Evolutionary conservation across 2,888 invertebrate species (phyloP).

Genomic region (Chesias legatella): DNA sequence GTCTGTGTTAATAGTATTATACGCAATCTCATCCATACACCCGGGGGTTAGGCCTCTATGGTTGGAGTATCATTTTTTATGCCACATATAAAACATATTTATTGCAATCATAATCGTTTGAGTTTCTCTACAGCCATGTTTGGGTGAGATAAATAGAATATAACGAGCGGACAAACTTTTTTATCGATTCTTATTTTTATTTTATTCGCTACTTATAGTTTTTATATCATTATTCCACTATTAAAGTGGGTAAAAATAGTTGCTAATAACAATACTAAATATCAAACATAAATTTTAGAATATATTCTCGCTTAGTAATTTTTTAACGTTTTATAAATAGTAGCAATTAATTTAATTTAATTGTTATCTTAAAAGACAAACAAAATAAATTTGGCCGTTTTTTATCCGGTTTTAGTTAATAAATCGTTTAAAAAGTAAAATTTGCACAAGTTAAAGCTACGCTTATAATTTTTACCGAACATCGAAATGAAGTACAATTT

Average conservation of each 20-base stretch:
- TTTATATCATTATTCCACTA: constrained; percentile 20
- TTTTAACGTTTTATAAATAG: no score
- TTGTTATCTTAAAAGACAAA: no score
- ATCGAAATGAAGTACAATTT: constrained; percentile 48
- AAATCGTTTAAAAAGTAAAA: not conserved
- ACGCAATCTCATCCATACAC: constrained; percentile 80
- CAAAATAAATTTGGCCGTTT: no score
- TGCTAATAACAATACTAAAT: not conserved
- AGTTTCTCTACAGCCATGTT: constrained; percentile 70
- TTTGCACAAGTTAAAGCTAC: constrained; percentile 3
- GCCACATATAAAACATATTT: constrained; percentile 80
- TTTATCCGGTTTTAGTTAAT: no score
- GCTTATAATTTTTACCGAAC: constrained; percentile 33
- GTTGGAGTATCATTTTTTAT: constrained; percentile 76
- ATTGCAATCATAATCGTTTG: constrained; percentile 76
- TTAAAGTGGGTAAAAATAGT: constrained; percentile 1
- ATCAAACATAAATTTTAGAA: not conserved
- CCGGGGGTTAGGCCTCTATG: constrained; percentile 73
- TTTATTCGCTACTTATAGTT: constrained; percentile 26
- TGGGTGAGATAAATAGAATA: constrained; percentile 65
- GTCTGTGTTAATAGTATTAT: constrained; percentile 81
- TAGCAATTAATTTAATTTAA: no score
- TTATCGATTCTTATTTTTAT: constrained; percentile 41
- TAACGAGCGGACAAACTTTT: constrained; percentile 47
- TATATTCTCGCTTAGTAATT: no score